Conservation (phyloP, 2,113 vertebrate genomes). For the Perca schrenkii region DNA sequence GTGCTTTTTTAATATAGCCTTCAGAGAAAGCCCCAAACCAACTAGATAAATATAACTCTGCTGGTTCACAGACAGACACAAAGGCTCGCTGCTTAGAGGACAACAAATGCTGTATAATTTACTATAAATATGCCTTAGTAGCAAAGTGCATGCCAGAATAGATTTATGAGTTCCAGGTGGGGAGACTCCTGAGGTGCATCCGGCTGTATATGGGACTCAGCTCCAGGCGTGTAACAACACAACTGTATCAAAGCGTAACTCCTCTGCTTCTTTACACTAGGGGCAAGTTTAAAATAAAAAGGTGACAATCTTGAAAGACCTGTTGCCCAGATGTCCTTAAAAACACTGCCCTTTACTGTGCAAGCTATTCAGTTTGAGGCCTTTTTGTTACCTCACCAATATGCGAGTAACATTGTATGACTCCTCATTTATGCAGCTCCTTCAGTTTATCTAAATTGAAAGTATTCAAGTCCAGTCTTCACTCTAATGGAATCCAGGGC, state of each 20-base stretch:
- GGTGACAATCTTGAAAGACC: constrained; percentile 37
- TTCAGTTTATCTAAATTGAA: not conserved
- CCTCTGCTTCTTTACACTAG: constrained; percentile 4
- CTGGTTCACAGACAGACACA: constrained; percentile 5
- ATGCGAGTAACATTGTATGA: not conserved
- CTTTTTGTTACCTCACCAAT: not conserved
- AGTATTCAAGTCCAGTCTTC: constrained; percentile 14
- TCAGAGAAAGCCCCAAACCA: not conserved
- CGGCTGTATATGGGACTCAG: constrained; percentile 37
- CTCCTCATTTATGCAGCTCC: not conserved
- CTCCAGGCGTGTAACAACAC: constrained; percentile 46
- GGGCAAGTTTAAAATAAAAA: constrained; percentile 22
- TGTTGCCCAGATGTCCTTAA: constrained; percentile 48
- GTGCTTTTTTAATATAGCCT: not conserved
- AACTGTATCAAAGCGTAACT: constrained; percentile 30
- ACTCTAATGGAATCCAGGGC: not conserved
- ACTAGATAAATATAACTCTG: not conserved
- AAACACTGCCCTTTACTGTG: not conserved
- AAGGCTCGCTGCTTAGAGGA: constrained; percentile 6
- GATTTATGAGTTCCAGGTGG: constrained; percentile 45
- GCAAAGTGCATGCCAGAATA: not conserved
- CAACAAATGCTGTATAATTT: constrained; percentile 9
- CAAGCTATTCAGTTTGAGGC: not conserved
- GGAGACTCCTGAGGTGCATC: constrained; percentile 38
- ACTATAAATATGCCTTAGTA: not conserved